Evolutionary conservation across 1,140 invertebrate species (phyloP).

Genomic region (Homarus americanus): DNA sequence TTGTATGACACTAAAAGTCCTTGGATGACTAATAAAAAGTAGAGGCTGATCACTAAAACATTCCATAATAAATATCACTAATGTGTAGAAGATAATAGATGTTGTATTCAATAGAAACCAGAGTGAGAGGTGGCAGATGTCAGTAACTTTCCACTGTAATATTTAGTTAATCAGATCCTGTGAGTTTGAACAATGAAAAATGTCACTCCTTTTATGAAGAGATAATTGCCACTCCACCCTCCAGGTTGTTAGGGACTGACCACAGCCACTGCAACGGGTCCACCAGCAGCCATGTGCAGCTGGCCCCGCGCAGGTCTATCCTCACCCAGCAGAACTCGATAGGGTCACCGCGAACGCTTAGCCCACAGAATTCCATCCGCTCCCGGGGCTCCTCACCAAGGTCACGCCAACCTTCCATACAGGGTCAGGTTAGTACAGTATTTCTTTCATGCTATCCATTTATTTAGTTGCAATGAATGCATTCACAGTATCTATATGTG

Average conservation of each 20-base stretch:
- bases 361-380: slow-evolving; percentile 86
- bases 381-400: slow-evolving; percentile 77
- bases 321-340: slow-evolving; percentile 79
- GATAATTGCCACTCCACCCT: slow-evolving; percentile 76
- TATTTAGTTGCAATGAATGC: too few relatives aligned
- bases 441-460: too few relatives aligned
- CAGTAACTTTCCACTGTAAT: slow-evolving; percentile 8
- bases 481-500: too few relatives aligned
- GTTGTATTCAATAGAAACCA: too few relatives aligned
- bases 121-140: slow-evolving; percentile 12
- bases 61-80: neutral
- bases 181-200: slow-evolving; percentile 12
- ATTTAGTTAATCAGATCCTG: slow-evolving; percentile 21
- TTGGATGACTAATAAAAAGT: neutral
- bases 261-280: slow-evolving; percentile 86
- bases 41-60: neutral
- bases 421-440: slow-evolving; percentile 66
- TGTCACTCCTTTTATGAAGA: slow-evolving; percentile 18
- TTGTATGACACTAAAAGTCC: neutral
- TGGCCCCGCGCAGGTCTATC: slow-evolving; percentile 71
- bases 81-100: neutral
- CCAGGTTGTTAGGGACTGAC: slow-evolving; percentile 79
- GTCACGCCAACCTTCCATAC: slow-evolving; percentile 74
- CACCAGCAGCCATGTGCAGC: slow-evolving; percentile 63
- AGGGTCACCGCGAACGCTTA: slow-evolving; percentile 78